Percentiles rank a stretch among this genome's conserved stretches.
Conservation (phyloP, 1,140 invertebrate genomes). For the Pseudobourletiella spinata region DNA sequence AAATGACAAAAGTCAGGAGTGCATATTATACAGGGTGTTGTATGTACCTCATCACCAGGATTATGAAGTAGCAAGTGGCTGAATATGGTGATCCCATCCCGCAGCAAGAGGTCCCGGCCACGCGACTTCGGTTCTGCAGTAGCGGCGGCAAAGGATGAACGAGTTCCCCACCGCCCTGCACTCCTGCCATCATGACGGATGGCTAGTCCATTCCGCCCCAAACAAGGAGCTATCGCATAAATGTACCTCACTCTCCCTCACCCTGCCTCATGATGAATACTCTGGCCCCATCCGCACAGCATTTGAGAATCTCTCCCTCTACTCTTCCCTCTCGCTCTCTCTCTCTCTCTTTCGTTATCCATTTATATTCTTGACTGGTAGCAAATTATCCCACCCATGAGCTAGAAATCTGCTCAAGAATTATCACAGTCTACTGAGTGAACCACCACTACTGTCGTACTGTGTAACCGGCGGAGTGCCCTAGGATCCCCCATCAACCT, state of each 20-base stretch:
- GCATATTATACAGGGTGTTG: too few relatives aligned
- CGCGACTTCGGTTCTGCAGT: too few relatives aligned
- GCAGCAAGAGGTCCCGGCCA: too few relatives aligned
- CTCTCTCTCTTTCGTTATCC: neutral
- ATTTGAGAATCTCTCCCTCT: constrained; percentile 7
- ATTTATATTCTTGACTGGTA: neutral
- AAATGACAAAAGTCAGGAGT: too few relatives aligned
- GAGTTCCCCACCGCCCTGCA: too few relatives aligned
- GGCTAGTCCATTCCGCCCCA: constrained; percentile 1
- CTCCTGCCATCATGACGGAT: neutral
- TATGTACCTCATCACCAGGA: too few relatives aligned
- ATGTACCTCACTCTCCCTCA: neutral
- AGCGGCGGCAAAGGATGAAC: too few relatives aligned
- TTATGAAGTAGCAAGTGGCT: too few relatives aligned
- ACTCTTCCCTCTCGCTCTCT: neutral
- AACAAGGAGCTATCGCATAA: neutral
- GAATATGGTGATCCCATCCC: too few relatives aligned
- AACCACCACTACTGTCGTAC: too few relatives aligned
- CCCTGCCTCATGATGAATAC: neutral
- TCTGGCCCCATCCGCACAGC: neutral
- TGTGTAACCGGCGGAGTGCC: too few relatives aligned
- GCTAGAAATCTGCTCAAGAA: neutral
- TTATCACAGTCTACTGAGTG: neutral
- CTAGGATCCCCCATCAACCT: too few relatives aligned
- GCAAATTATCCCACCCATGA: constrained; percentile 18